A percentile compares a stretch with the other conserved stretches of the same genome.
phyloP scores from a whole-genome alignment of 1,140 invertebrate genomes.

The Drosophila parabipectinata region DNA sequence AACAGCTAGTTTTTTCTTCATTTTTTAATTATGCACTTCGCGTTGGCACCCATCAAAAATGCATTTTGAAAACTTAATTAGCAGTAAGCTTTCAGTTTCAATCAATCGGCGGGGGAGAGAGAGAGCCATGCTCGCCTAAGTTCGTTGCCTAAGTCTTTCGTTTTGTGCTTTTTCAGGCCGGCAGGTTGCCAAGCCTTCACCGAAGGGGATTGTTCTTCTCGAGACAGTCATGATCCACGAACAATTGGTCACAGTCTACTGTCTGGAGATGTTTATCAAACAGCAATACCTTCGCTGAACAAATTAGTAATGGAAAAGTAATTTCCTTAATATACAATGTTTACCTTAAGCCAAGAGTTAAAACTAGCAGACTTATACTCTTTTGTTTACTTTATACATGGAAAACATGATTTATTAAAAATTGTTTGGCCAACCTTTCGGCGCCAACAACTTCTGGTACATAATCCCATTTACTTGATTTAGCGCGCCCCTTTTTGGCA shows the following conservation, averaged over 20 bases:
- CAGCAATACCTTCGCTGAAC: constrained; percentile 11
- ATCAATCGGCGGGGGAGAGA: constrained; percentile 5
- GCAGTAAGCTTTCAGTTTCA: constrained; percentile 47
- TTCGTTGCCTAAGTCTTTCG: constrained; percentile 55
- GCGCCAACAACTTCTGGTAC: constrained; percentile 28
- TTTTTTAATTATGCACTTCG: constrained; percentile 69
- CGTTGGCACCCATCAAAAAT: constrained; percentile 58
- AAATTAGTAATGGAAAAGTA: constrained; percentile 7
- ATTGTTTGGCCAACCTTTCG: constrained; percentile 6
- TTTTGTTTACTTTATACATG: neutral
- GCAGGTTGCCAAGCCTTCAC: constrained; percentile 42
- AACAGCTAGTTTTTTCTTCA: neutral
- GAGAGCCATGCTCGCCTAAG: constrained; percentile 17
- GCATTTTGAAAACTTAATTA: constrained; percentile 73
- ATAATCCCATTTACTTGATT: constrained; percentile 34
- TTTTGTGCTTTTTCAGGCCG: constrained; percentile 15
- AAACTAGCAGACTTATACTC: too few species aligned
- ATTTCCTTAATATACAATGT: neutral
- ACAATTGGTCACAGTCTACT: constrained; percentile 9
- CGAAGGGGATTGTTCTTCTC: constrained; percentile 47
- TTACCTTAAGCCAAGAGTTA: neutral
- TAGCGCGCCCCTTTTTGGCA: constrained; percentile 32
- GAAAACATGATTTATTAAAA: constrained; percentile 3
- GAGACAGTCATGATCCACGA: constrained; percentile 24
- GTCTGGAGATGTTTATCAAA: constrained; percentile 22